Conservation (phyloP, 2,888 invertebrate genomes). For the Coecobrya sp. region DNA sequence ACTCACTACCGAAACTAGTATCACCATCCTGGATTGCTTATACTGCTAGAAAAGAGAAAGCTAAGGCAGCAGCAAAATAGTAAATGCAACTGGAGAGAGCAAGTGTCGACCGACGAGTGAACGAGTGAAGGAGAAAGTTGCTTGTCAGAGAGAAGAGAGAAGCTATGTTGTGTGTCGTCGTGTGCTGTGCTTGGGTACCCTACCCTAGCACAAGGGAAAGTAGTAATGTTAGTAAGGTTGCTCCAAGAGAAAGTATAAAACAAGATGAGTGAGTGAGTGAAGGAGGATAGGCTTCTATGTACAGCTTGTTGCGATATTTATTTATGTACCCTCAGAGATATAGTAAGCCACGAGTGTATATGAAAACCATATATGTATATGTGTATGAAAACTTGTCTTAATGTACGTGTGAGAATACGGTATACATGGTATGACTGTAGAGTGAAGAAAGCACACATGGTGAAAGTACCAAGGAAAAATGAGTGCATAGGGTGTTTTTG, state of each 20-base stretch:
- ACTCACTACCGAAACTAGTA: slow-evolving; percentile 14
- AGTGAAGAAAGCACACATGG: slow-evolving; percentile 51
- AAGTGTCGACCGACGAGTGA: slow-evolving; percentile 73
- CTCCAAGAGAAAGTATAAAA: slow-evolving; percentile 36
- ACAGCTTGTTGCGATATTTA: not conserved
- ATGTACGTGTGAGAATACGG: slow-evolving; percentile 3
- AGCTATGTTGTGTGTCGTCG: not conserved
- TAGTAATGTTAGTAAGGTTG: slow-evolving; percentile 9
- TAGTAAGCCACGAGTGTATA: slow-evolving; percentile 11
- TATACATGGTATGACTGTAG: slow-evolving; percentile 1
- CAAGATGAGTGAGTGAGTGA: slow-evolving; percentile 8
- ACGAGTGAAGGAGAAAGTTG: slow-evolving; percentile 71
- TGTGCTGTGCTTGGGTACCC: slow-evolving; percentile 1
- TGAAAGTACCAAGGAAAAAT: slow-evolving; percentile 27
- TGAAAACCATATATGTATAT: slow-evolving; percentile 1
- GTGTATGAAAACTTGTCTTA: slow-evolving; percentile 9
- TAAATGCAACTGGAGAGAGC: slow-evolving; percentile 74
- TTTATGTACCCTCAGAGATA: too few relatives aligned
- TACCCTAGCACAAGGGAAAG: not conserved
- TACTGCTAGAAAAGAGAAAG: slow-evolving; percentile 45
- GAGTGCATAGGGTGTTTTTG: slow-evolving; percentile 7
- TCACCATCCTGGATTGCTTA: not conserved
- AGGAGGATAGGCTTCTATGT: slow-evolving; percentile 21
- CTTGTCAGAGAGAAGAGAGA: slow-evolving; percentile 23
- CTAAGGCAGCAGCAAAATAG: slow-evolving; percentile 48